Base-by-base conservation (phyloP, 1,140 invertebrate genomes). In the Oncopeltus fasciatus region DNA sequence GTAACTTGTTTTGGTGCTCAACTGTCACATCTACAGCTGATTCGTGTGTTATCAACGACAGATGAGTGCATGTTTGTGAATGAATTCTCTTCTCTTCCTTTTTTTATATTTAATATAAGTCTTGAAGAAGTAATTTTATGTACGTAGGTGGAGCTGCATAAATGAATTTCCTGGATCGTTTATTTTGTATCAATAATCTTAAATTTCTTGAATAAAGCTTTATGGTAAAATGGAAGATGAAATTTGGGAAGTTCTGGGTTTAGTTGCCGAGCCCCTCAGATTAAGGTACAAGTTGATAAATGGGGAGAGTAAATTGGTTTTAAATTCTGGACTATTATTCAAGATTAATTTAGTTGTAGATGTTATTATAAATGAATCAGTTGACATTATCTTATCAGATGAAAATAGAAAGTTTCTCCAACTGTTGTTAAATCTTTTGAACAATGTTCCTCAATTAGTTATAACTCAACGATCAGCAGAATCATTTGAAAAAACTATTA, bases 391-490 rank as follows among this genome's bases (percentile, higher is more conserved):
- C 49, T 29, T 49, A 31, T 49, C 43, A 18, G 24, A 46, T 28
- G 8, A 11, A 21, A 26, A 46, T 29, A 44, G 31, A n/a, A 49
- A 51, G 27, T 2, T 26, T 12, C n/a, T 61, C 18, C 28, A 28
- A 61, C 56, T 65, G 59, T 70, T 78, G 33, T 70, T 69, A 31
- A 74, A 78, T 61, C 68, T 80, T 63, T 69, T 74, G 68, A 46
- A 49, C 24, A 61, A 49, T 20, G 26, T 49, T 20, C 60, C 60
- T 18, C 49, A 61, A 51, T 26, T 61, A 18, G 24, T 28, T 24
- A 26, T 61, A 16, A 49, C 60, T 31, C 60, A 61, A 51, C 49
- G 49, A 38, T 26, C 21, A 24, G 49, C 49, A 16, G 49, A 53
- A 21, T 53, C 49, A 16, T 26, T 24, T 24, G 49, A 53, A 24